Evolutionary conservation across 2,113 vertebrate species (phyloP), one percentile per base, ranked within the genome.

Genomic region (Paracanthobrama guichenoti): DNA sequence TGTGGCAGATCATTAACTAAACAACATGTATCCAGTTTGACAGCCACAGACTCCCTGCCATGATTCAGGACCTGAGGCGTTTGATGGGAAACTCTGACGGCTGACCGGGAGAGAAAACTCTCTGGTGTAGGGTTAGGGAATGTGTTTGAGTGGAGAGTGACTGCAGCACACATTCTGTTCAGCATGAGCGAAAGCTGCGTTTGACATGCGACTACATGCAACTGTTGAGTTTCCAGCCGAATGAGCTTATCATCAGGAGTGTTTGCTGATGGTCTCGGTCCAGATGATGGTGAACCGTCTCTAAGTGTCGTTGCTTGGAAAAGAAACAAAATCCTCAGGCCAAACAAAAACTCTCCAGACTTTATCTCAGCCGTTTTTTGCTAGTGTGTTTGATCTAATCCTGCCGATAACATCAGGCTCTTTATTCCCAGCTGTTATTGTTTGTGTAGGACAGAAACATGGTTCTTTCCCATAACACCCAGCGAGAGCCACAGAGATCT

Each of bases 391-490:
- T 53, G 82, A 39, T 85, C 82, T 89, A 89, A 92, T 91, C 84
- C 92, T 62, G 6, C 42, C 88, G 93, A 93, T 92, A 82, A 90
- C 89, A 90, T 84, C 6, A 89, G 89, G 9, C 64, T 67, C 64
- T 67, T 35, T 67, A 20, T 67, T 53, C 7, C 64, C 64, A 10
- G 7, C 64, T 0, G 1, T 35, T 35, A 80, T 75, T 91, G 91
- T 92, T 90, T 92, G 89, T 93, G 90, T 93, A 55, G 18, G 59
- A 83, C 89, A 89, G 89, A 92, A 91, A 91, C 92, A 87, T 88
- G 42, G 87, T 85, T 90, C 86, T 93, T 93, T 94, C 94, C 93
- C 93, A 95, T 92, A 92, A 91, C 92, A 92, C 86, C 53, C 81
- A 74, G 77, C 44, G 82, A 39, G 79, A 90, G 83, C 84, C 76